phyloP scores from a whole-genome alignment of 2,888 invertebrate species.

The Drosophila helvetica region DNA sequence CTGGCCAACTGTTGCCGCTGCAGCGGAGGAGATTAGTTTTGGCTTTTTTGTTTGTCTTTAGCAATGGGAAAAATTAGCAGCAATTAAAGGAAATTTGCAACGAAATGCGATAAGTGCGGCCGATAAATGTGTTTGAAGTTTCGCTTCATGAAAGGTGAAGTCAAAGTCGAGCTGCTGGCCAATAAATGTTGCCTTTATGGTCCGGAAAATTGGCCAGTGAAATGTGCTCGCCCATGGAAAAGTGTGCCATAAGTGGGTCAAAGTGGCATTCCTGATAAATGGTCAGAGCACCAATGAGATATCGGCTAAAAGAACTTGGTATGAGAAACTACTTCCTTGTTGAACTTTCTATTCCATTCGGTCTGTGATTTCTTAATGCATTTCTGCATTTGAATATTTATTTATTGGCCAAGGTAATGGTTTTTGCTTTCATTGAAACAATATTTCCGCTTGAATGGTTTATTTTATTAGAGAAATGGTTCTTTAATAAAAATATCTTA shows the following conservation, averaged over 20 bases:
- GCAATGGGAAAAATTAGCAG: constrained; percentile 53
- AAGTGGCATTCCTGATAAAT: constrained; percentile 33
- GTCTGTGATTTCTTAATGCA: constrained; percentile 5
- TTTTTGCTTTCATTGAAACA: not conserved
- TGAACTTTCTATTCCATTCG: constrained; percentile 11
- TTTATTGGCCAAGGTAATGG: not conserved
- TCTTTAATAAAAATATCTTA: no score
- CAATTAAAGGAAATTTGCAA: constrained; percentile 69
- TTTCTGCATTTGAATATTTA: constrained; percentile 10
- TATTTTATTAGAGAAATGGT: no score
- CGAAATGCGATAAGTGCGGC: constrained; percentile 54
- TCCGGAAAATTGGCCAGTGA: constrained; percentile 31
- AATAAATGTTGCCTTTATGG: constrained; percentile 15
- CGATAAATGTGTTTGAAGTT: constrained; percentile 66
- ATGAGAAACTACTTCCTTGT: constrained; percentile 22
- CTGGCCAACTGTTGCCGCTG: constrained; percentile 55
- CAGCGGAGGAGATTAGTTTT: constrained; percentile 26
- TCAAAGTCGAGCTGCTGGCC: constrained; percentile 31
- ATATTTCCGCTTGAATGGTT: no score
- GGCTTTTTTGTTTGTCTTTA: constrained; percentile 14
- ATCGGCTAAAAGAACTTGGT: constrained; percentile 15
- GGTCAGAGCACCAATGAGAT: constrained; percentile 13
- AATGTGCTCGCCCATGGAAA: constrained; percentile 21
- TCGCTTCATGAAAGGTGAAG: constrained; percentile 40
- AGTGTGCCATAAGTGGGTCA: constrained; percentile 39